Conservation (phyloP, 2,797 vertebrate genomes). For the Schizothorax lantsangensis region DNA sequence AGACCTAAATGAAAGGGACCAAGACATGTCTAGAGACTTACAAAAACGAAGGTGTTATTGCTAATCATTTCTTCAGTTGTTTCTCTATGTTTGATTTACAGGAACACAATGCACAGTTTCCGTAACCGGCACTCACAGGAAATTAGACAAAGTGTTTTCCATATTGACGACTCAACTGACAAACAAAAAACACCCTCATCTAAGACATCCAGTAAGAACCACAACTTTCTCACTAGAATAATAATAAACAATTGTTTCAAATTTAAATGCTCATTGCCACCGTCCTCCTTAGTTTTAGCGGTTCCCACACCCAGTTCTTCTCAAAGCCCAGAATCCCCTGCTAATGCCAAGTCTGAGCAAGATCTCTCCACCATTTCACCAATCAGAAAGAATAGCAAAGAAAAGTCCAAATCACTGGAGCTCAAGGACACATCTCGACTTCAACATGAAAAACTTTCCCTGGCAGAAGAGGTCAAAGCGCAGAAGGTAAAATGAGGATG, state of each 20-base stretch:
- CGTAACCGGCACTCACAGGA: conserved; percentile 78
- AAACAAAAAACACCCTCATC: conserved; percentile 13
- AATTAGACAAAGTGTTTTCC: conserved; percentile 72
- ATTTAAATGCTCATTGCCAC: background rate
- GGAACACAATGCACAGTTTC: conserved; percentile 85
- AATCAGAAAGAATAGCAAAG: conserved; percentile 73
- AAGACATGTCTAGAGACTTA: background rate
- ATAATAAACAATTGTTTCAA: background rate
- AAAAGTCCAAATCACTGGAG: conserved; percentile 64
- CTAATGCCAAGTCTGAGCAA: conserved; percentile 34
- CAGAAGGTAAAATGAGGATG: conserved; percentile 84
- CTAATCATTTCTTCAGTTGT: background rate
- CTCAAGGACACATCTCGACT: conserved; percentile 69
- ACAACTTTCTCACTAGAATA: background rate
- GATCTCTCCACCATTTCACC: background rate
- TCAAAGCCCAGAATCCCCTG: conserved; percentile 22
- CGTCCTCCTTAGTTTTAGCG: conserved; percentile 21
- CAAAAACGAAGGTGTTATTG: background rate
- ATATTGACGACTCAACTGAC: conserved; percentile 53
- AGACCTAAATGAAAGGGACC: background rate
- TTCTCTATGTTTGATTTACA: conserved; percentile 66
- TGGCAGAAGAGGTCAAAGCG: conserved; percentile 86
- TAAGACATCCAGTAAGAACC: conserved; percentile 43
- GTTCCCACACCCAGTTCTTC: background rate
- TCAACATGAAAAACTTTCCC: conserved; percentile 83